phyloP scores from a whole-genome alignment of 2,113 vertebrate species.

The Cololabis saira region DNA sequence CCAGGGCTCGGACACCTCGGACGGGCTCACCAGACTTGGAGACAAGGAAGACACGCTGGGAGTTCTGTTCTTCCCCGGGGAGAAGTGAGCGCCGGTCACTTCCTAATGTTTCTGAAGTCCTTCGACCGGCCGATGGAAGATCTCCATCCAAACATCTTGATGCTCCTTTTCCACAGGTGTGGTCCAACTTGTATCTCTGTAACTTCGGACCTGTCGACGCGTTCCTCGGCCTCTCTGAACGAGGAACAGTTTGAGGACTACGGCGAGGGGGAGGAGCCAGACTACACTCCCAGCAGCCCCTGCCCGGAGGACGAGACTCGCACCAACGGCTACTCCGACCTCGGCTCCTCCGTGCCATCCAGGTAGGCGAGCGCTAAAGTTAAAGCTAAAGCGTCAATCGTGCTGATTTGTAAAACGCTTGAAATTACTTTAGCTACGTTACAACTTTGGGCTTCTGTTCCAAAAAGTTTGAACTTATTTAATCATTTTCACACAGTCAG shows the following conservation, averaged over 20 bases:
- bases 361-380: constrained; percentile 79
- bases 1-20: constrained; percentile 85
- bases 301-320: constrained; percentile 91
- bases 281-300: constrained; percentile 92
- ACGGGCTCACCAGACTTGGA: constrained; percentile 69
- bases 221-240: constrained; percentile 91
- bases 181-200: constrained; percentile 86
- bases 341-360: constrained; percentile 95
- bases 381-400: too few relatives aligned
- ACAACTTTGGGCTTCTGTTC: too few relatives aligned
- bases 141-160: too few relatives aligned
- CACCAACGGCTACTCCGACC: constrained; percentile 92
- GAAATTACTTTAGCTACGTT: too few relatives aligned
- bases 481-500: too few relatives aligned
- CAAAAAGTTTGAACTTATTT: too few relatives aligned
- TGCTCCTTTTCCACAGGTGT: constrained; percentile 79
- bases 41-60: constrained; percentile 84
- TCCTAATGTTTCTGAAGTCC: background rate
- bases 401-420: too few relatives aligned
- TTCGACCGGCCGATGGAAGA: too few relatives aligned
- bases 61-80: constrained; percentile 86
- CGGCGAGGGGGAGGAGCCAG: constrained; percentile 92
- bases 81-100: constrained; percentile 92
- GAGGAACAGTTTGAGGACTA: constrained; percentile 99
- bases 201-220: constrained; percentile 91